Evolutionary conservation across 2,113 vertebrate species (phyloP).

Genomic region (Eudorcas thomsonii): DNA sequence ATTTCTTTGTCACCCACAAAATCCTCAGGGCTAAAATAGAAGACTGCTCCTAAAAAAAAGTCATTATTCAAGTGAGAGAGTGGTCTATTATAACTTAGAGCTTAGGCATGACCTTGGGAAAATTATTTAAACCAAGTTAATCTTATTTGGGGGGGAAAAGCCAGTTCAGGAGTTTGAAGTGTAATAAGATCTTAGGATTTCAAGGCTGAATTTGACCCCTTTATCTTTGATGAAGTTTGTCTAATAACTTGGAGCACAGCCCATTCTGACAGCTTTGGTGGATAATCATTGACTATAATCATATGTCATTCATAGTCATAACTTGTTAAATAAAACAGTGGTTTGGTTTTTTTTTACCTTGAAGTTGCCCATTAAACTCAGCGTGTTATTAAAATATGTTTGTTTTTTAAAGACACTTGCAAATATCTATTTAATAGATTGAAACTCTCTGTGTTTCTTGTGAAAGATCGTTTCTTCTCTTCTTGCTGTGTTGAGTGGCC

Average conservation of each 20-base stretch:
- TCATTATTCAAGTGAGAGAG: conserved; percentile 8
- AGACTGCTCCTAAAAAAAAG: background rate
- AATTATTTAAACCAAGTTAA: conserved; percentile 5
- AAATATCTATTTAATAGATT: background rate
- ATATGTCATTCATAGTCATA: background rate
- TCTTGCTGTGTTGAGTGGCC: background rate
- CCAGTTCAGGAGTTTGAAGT: background rate
- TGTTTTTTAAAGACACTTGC: background rate
- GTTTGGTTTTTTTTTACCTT: conserved; percentile 55
- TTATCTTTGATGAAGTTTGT: background rate
- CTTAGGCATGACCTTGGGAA: conserved; percentile 17
- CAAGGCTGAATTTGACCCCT: background rate
- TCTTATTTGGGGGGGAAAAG: background rate
- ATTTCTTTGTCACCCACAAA: conserved; percentile 48
- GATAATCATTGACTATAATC: background rate
- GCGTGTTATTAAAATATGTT: conserved; percentile 33
- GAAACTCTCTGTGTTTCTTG: background rate
- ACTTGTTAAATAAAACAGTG: conserved; percentile 14
- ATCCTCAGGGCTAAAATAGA: background rate
- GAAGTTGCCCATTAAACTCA: conserved; percentile 27
- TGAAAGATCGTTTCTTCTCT: background rate
- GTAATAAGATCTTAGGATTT: background rate
- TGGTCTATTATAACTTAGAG: background rate
- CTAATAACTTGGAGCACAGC: background rate
- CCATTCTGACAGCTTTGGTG: background rate